These are phyloP conservation scores for Kryphioiulus occultus DNA, from an alignment of 2,888 invertebrate genomes.

Conservation along the genomic window DNA sequence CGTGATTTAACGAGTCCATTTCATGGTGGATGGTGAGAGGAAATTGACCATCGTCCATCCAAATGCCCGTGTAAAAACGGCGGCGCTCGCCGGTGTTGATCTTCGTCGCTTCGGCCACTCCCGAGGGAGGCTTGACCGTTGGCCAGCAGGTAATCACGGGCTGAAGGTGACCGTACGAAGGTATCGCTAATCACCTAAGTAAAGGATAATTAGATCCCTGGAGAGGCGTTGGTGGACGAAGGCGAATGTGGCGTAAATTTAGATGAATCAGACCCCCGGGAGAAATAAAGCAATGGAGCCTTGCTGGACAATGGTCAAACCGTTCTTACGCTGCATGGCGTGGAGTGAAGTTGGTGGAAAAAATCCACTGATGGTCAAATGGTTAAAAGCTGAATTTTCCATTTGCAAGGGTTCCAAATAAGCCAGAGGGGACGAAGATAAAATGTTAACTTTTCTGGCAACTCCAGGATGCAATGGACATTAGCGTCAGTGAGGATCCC, in stretches of 20 bases:
- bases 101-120: constrained; percentile 43
- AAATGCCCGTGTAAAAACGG: constrained; percentile 20
- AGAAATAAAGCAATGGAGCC: constrained; percentile 49
- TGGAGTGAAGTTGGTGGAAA: background rate
- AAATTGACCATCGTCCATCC: constrained; percentile 40
- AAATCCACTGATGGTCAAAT: constrained; percentile 41
- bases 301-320: background rate
- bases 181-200: constrained; percentile 52
- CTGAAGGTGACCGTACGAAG: constrained; percentile 41
- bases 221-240: constrained; percentile 46
- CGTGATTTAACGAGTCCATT: constrained; percentile 40
- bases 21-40: constrained; percentile 40
- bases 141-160: constrained; percentile 47
- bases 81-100: constrained; percentile 28
- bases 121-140: constrained; percentile 29
- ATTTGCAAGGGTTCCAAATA: constrained; percentile 43
- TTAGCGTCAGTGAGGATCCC: background rate
- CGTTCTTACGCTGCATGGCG: background rate
- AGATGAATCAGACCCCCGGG: constrained; percentile 51
- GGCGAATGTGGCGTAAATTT: constrained; percentile 50
- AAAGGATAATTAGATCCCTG: constrained; percentile 50
- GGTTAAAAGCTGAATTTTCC: constrained; percentile 37
- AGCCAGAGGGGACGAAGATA: constrained; percentile 14
- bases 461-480: background rate
- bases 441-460: constrained; percentile 16